Conservation (phyloP, 2,797 vertebrate genomes). For the Cichlasoma orientale region DNA sequence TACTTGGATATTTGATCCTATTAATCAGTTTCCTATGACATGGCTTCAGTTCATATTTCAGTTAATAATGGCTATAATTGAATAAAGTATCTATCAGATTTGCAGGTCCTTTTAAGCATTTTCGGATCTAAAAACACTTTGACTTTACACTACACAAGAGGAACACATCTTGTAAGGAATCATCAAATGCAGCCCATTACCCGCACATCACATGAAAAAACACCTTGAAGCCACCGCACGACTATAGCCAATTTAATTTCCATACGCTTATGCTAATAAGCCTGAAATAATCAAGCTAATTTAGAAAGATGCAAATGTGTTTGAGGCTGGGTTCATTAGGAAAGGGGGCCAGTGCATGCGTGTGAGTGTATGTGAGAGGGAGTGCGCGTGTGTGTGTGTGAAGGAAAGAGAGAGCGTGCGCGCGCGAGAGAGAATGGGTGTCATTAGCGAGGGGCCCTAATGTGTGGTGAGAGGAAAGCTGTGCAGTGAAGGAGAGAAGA, state of each 20-base stretch:
- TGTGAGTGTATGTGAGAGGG: constrained; percentile 3
- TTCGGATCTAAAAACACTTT: constrained; percentile 26
- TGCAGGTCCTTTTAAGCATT: constrained; percentile 21
- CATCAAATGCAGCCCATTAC: constrained; percentile 66
- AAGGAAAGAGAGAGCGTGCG: background rate
- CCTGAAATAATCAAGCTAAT: constrained; percentile 82
- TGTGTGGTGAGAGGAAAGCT: constrained; percentile 56
- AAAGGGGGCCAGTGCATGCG: constrained; percentile 43
- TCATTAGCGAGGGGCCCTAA: constrained; percentile 64
- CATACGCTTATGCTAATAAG: constrained; percentile 82
- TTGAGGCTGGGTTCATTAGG: constrained; percentile 78
- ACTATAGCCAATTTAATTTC: constrained; percentile 80
- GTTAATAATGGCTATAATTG: constrained; percentile 31
- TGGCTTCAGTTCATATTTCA: constrained; percentile 16
- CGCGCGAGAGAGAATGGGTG: constrained; percentile 35
- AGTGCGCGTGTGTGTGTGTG: constrained; percentile 16
- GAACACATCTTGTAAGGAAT: constrained; percentile 50
- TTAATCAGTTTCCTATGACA: constrained; percentile 26
- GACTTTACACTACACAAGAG: constrained; percentile 19
- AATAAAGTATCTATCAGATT: constrained; percentile 41
- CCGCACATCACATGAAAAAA: constrained; percentile 68
- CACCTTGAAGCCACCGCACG: constrained; percentile 73
- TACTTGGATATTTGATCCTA: background rate
- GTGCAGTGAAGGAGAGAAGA: constrained; percentile 30
- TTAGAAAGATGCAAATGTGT: constrained; percentile 81